Evolutionary conservation across 2,113 vertebrate species (phyloP), one percentile per base, ranked within the genome.

Genomic region (Empidonax traillii): DNA sequence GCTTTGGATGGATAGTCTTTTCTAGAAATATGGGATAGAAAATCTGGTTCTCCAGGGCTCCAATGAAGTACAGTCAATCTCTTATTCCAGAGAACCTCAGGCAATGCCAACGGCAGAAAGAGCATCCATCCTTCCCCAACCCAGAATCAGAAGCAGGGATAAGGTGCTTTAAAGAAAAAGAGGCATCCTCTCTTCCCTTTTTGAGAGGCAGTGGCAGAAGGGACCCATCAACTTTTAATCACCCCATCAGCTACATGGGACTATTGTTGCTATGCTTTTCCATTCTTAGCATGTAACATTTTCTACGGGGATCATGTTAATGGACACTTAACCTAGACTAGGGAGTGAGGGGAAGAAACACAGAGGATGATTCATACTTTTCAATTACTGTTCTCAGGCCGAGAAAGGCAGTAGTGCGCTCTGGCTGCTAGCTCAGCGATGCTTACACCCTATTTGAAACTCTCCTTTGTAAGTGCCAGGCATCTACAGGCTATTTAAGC

Each of bases 11-110:
- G 37, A 21, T 31, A 67, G 30, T 25, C 47, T 93, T 88, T 84
- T 80, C 49, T 56, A 87, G 65, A 90, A 80, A 88, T 14, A 21
- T 90, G 68, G 44, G 37, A 47, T 33, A 75, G 5, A 86, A 68
- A 35, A 80, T 67, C n/a, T 15, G 0, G 5, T 74, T 76, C 76
- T 92, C 22, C 44, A 53, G 33, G 27, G 19, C 12, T 81, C 27
- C 33, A 14, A 2, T 25, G 55, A 87, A 88, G 58, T 86, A 39
- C 49, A 77, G 33, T 67, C 0, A 0, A 3, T 56, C 22, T 69
- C 23, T 47, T 81, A 7, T 81, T 80, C 25, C 65, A 75, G 47
- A 78, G 44, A 19, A 61, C 31, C 30, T 52, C 19, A 76, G 46
- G n/a, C 65, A 80, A 63, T 74, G 53, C 53, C 82, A 80, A 12